Percentiles rank a stretch among this genome's conserved stretches.
Evolutionary conservation across 2,888 invertebrate genomes (phyloP).

Genomic region (Ariolimax columbianus): DNA sequence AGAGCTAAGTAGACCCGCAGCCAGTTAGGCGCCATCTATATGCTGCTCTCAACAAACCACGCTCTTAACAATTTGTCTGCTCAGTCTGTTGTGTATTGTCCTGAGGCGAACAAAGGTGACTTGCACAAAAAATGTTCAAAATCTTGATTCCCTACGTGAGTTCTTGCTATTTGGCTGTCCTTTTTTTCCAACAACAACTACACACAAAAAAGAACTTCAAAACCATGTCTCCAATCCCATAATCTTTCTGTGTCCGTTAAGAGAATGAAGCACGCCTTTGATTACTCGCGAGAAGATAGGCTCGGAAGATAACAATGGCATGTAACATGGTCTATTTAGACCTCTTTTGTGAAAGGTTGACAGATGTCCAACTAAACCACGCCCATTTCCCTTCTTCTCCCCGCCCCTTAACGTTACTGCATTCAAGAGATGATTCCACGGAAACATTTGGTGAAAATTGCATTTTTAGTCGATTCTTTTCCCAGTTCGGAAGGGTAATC

Average conservation of each 20-base stretch:
- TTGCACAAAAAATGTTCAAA: too few species aligned
- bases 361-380: not conserved
- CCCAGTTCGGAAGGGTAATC: slow-evolving; percentile 32
- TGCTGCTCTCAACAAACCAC: too few species aligned
- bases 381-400: not conserved
- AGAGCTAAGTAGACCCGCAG: too few species aligned
- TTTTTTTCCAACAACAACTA: too few species aligned
- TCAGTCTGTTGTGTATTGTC: too few species aligned
- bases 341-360: not conserved
- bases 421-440: not conserved
- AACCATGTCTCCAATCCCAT: not conserved
- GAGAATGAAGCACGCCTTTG: not conserved
- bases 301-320: not conserved
- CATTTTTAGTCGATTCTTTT: not conserved
- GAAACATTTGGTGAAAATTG: not conserved
- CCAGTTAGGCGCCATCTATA: too few species aligned
- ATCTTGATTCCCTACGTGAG: too few species aligned
- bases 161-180: too few species aligned
- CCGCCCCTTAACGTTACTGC: not conserved
- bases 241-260: not conserved
- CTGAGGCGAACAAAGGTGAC: too few species aligned
- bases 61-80: too few species aligned
- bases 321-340: not conserved
- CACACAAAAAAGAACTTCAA: too few species aligned
- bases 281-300: not conserved